These are phyloP conservation scores for Cephus cinctus DNA, from an alignment of 1,140 invertebrate species.

Conservation along the genomic window DNA sequence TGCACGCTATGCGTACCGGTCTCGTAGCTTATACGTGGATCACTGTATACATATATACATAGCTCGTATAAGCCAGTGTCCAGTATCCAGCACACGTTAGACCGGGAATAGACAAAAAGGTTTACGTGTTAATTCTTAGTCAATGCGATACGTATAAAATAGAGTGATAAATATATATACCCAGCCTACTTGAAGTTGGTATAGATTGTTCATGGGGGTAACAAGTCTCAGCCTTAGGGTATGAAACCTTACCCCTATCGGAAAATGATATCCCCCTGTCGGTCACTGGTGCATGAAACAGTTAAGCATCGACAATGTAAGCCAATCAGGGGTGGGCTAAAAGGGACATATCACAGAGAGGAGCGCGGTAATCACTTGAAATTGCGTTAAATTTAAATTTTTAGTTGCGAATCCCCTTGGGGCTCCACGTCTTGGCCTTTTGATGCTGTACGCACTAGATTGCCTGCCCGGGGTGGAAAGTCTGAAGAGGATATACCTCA, in stretches of 20 bases:
- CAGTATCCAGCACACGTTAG: too few species aligned
- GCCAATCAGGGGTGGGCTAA: constrained; percentile 49
- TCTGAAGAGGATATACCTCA: too few species aligned
- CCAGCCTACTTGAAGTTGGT: too few species aligned
- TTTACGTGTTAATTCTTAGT: too few species aligned
- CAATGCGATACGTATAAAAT: too few species aligned
- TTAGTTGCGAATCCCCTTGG: constrained; percentile 25
- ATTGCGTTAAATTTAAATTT: constrained; percentile 56
- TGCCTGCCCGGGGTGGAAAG: too few species aligned
- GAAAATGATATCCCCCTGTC: constrained; percentile 49
- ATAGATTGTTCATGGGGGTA: too few species aligned
- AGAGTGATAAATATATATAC: too few species aligned
- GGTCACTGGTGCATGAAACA: constrained; percentile 58
- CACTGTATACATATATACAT: too few species aligned
- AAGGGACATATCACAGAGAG: constrained; percentile 35
- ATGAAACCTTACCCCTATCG: constrained; percentile 54
- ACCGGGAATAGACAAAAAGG: too few species aligned
- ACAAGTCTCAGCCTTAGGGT: constrained; percentile 14
- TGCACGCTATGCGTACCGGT: constrained; percentile 27
- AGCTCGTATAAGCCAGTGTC: too few species aligned
- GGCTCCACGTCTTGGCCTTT: constrained; percentile 19
- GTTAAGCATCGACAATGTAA: constrained; percentile 58
- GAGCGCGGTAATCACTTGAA: constrained; percentile 48
- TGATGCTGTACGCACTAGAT: constrained; percentile 25
- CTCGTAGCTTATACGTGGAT: too few species aligned